These are phyloP conservation scores for Gandaritis pyraliata DNA, from an alignment of 2,888 invertebrate genomes.

Conservation along the genomic window DNA sequence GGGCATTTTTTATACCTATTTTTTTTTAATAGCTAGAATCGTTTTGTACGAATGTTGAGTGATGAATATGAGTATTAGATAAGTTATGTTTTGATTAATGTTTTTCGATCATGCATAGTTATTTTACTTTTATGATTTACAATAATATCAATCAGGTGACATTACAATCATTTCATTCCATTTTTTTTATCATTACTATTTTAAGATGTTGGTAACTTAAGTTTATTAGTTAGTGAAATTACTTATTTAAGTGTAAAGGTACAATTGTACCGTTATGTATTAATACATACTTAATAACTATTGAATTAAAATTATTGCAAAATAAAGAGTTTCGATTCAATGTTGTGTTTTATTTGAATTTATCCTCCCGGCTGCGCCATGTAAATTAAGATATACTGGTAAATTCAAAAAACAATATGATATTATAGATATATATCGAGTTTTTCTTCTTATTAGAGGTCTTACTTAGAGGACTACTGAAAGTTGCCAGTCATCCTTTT, in stretches of 20 bases:
- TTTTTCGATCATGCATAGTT: constrained; percentile 2
- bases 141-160: not conserved
- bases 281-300: constrained; percentile 36
- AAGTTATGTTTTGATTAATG: constrained; percentile 16
- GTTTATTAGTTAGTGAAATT: constrained; percentile 36
- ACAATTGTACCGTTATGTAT: constrained; percentile 41
- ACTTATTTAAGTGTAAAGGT: constrained; percentile 33
- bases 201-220: constrained; percentile 32
- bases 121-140: not conserved
- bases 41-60: constrained; percentile 18
- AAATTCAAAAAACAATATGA: no score
- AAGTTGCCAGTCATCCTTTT: no score
- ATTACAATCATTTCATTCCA: constrained; percentile 1
- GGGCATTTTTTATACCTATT: not conserved
- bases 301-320: constrained; percentile 35
- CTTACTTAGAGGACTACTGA: no score
- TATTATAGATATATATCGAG: no score
- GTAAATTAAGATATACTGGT: no score
- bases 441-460: no score
- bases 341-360: constrained; percentile 28
- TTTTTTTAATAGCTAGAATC: not conserved
- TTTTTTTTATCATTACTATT: constrained; percentile 22
- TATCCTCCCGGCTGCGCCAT: not conserved
- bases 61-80: constrained; percentile 18
- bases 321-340: constrained; percentile 36